Evolutionary conservation across 2,888 invertebrate genomes (phyloP), one percentile per base, ranked within the genome.

Genomic region (Phyllotreta striolata): DNA sequence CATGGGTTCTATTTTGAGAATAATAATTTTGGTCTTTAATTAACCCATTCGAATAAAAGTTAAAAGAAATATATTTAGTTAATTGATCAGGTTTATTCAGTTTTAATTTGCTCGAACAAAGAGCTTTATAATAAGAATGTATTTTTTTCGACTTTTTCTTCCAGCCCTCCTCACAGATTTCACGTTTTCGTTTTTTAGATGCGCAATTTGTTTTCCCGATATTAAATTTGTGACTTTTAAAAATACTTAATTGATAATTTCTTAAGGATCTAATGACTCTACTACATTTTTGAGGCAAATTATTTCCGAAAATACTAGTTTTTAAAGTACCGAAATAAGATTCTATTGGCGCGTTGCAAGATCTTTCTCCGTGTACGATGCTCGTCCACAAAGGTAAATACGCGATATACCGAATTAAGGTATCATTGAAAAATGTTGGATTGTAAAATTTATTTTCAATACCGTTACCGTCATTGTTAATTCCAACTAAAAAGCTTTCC

Each of bases 321-420:
- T 57, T 57, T 6, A 57, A 41, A 0, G 12, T 57, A 38, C 57
- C 57, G 10, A 57, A 57, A 57, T 57, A 59, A 24, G 35, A 51
- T 13, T 58, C 59, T 10, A 59, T 51, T 8, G 59, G 59, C 34
- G 59, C 59, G 37, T 59, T 59, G 43, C 59, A 51, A 46, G 51
- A 51, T n/a, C 59, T 49, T 24, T 59, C 52, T 14, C 8, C 10
- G 34, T 39, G 40, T n/a, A 59, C 43, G 6, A 59, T 37, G 12
- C 51, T 46, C 34, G 59, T 40, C 59, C 59, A 59, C 14, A 59
- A 34, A 7, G 59, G 59, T 59, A 59, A 51, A 37, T 59, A 59
- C 41, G 59, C 24, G 3, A 59, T 38, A 59, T 59, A 59, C 41
- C 40, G 9, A 51, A 51, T 47, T 6, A 59, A 46, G 8, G 51